Conservation (phyloP, 2,888 invertebrate genomes). For the Pollenia griseotomentosa region DNA sequence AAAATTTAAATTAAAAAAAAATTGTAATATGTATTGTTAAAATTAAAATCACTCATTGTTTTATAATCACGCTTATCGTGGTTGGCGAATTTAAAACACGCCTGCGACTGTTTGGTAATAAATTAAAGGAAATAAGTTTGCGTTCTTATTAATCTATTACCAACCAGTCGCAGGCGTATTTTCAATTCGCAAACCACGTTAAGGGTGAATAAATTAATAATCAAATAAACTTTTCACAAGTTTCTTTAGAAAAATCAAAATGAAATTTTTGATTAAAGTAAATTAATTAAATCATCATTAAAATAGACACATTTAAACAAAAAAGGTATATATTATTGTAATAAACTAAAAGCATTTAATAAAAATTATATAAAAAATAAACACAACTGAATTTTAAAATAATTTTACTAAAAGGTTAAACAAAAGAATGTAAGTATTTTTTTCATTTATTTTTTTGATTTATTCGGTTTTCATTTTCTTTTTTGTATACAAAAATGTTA, state of each 20-base stretch:
- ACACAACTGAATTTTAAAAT: not conserved
- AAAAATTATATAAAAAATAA: conserved; percentile 31
- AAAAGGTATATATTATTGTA: conserved; percentile 45
- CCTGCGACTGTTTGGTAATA: no score
- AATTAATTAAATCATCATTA: conserved; percentile 18
- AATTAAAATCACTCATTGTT: conserved; percentile 14
- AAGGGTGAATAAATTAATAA: not conserved
- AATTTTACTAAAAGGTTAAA: not conserved
- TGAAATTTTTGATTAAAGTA: conserved; percentile 25
- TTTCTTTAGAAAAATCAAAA: conserved; percentile 4
- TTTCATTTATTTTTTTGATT: conserved; percentile 11
- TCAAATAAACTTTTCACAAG: conserved; percentile 36
- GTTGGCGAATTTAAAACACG: no score
- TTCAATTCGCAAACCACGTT: no score
- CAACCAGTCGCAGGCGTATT: no score
- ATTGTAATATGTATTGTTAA: conserved; percentile 57
- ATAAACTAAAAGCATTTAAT: conserved; percentile 68
- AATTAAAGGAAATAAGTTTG: no score
- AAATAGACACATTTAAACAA: conserved; percentile 4
- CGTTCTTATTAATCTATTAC: no score
- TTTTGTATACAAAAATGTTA: conserved; percentile 28
- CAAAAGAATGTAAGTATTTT: conserved; percentile 13
- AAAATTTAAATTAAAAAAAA: not conserved
- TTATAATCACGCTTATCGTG: no score
- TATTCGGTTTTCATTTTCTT: not conserved